Evolutionary conservation across 2,797 vertebrate species (phyloP).

Genomic region (Gorsachius magnificus): DNA sequence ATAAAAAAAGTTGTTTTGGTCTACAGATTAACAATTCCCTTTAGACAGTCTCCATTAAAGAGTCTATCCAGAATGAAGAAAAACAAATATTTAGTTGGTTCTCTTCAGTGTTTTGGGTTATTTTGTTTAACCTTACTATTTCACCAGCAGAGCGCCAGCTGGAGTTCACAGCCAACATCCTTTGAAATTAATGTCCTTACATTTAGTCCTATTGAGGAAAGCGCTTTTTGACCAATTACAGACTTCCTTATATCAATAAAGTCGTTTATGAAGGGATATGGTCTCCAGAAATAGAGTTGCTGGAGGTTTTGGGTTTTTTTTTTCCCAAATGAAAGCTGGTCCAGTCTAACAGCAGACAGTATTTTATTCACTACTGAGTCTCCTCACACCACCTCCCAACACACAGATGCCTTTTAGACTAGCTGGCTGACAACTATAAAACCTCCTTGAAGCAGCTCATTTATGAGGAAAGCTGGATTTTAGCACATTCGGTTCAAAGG

Average conservation of each 20-base stretch:
- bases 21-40: conserved; percentile 61
- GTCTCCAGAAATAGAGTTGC: neutral
- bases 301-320: neutral
- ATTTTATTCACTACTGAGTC: conserved; percentile 15
- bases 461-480: neutral
- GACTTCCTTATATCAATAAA: neutral
- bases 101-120: neutral
- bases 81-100: conserved; percentile 51
- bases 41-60: conserved; percentile 50
- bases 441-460: conserved; percentile 10
- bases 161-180: neutral
- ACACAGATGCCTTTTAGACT: conserved; percentile 41
- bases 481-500: conserved; percentile 18
- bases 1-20: conserved; percentile 59
- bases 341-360: neutral
- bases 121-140: conserved; percentile 32
- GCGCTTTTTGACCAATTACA: neutral
- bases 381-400: neutral
- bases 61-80: conserved; percentile 61
- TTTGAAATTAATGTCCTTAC: neutral
- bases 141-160: neutral
- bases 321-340: neutral
- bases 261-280: neutral
- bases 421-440: neutral
- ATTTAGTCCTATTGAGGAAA: neutral